These are phyloP conservation scores for Umimayanthus chanpuru DNA, from an alignment of 92 coral and sea anemone genomes.

Conservation along the genomic window DNA sequence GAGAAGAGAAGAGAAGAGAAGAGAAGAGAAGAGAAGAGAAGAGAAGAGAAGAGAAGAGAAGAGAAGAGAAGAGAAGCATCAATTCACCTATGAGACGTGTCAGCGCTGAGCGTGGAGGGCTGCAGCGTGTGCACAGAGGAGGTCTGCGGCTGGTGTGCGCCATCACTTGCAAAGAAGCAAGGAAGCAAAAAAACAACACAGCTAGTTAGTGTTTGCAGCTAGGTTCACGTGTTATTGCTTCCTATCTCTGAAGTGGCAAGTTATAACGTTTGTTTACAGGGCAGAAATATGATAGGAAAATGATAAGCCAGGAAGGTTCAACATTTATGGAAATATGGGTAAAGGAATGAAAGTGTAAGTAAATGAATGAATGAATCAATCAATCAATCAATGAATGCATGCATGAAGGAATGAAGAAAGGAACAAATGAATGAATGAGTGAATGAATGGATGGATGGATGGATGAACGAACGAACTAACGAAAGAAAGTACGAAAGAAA, in stretches of 20 bases:
- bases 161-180: slow-evolving; percentile 12
- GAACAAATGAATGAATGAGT: not conserved
- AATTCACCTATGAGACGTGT: not conserved
- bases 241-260: not conserved
- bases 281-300: not conserved
- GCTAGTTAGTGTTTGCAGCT: not conserved
- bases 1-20: no score
- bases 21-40: not conserved
- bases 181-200: not conserved
- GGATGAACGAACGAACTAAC: no score
- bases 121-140: slow-evolving; percentile 9
- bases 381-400: not conserved
- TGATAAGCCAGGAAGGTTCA: not conserved
- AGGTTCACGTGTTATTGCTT: not conserved
- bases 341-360: no score
- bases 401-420: not conserved
- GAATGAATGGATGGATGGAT: not conserved
- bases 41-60: not conserved
- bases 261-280: not conserved
- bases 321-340: no score
- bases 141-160: not conserved
- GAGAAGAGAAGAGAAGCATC: not conserved
- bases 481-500: no score
- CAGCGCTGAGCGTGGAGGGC: slow-evolving; percentile 1
- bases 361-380: no score